These are phyloP conservation scores for Drosophila subobscura DNA, from an alignment of 1,140 invertebrate species.

Conservation along the genomic window DNA sequence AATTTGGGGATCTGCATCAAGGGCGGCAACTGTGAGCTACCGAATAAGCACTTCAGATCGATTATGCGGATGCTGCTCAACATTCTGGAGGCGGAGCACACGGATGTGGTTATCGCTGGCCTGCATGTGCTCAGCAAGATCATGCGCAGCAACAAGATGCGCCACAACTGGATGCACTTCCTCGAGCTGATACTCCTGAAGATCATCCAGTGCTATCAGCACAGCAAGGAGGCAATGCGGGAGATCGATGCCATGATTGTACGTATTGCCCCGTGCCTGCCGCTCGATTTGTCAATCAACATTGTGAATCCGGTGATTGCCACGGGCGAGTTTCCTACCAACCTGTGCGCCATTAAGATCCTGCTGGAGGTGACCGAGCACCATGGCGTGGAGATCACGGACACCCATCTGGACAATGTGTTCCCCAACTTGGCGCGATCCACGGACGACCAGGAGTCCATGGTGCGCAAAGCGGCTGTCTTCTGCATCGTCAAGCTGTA, in stretches of 20 bases:
- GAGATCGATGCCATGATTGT: constrained; percentile 86
- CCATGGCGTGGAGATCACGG: constrained; percentile 87
- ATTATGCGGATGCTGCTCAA: constrained; percentile 90
- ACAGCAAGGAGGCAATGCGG: constrained; percentile 88
- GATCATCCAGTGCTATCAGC: constrained; percentile 92
- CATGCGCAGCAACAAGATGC: constrained; percentile 89
- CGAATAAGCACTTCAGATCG: constrained; percentile 87
- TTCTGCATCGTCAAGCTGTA: constrained; percentile 98
- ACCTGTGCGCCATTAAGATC: constrained; percentile 96
- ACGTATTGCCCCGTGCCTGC: constrained; percentile 89
- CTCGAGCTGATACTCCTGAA: constrained; percentile 94
- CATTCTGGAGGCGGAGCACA: constrained; percentile 88
- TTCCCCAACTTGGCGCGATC: constrained; percentile 95
- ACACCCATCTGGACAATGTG: constrained; percentile 90
- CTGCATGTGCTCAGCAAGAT: constrained; percentile 92
- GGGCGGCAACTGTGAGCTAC: constrained; percentile 83
- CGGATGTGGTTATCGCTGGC: constrained; percentile 89
- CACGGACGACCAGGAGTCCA: constrained; percentile 94
- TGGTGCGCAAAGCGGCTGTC: constrained; percentile 96
- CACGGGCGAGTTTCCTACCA: constrained; percentile 92
- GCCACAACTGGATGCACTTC: constrained; percentile 91
- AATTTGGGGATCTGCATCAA: constrained; percentile 84
- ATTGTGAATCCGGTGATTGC: constrained; percentile 90
- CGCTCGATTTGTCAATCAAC: constrained; percentile 88
- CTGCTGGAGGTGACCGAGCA: constrained; percentile 93